Evolutionary conservation across 2,797 vertebrate species (phyloP).

Genomic region (Neosalanx taihuensis): DNA sequence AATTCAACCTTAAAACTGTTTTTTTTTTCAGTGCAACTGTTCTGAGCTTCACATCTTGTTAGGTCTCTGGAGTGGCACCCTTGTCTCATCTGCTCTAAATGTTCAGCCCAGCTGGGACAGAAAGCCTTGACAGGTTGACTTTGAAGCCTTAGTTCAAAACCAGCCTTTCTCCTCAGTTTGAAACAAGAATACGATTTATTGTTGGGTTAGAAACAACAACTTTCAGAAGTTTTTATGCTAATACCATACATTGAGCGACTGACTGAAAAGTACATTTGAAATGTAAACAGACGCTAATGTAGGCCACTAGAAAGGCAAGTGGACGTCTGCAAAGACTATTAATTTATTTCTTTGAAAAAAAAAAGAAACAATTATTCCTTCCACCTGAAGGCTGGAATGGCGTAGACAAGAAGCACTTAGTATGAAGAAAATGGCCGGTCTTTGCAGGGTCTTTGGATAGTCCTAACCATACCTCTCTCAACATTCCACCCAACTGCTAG

Average conservation of each 20-base stretch:
- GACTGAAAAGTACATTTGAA: slow-evolving; percentile 61
- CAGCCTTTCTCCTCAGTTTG: background rate
- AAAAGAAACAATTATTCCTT: slow-evolving; percentile 54
- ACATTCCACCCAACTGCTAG: too few species aligned
- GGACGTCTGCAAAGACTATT: slow-evolving; percentile 58
- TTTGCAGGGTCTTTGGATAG: background rate
- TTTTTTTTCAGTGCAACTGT: background rate
- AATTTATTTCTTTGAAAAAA: slow-evolving; percentile 63
- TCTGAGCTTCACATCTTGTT: background rate
- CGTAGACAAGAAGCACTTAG: slow-evolving; percentile 1
- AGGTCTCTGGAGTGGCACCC: background rate
- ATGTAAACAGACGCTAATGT: slow-evolving; percentile 62
- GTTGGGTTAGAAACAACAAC: background rate
- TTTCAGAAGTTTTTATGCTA: slow-evolving; percentile 46
- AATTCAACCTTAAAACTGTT: background rate
- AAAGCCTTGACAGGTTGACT: background rate
- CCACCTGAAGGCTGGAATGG: slow-evolving; percentile 46
- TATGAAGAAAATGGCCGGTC: slow-evolving; percentile 16
- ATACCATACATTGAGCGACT: slow-evolving; percentile 29
- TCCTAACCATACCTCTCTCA: background rate
- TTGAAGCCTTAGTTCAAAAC: background rate
- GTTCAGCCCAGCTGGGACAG: background rate
- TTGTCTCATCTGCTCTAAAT: background rate
- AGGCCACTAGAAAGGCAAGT: slow-evolving; percentile 48
- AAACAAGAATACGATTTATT: background rate